These are phyloP conservation scores for Ptiloglossa arizonensis DNA, from an alignment of 1,140 invertebrate species.

Conservation along the genomic window DNA sequence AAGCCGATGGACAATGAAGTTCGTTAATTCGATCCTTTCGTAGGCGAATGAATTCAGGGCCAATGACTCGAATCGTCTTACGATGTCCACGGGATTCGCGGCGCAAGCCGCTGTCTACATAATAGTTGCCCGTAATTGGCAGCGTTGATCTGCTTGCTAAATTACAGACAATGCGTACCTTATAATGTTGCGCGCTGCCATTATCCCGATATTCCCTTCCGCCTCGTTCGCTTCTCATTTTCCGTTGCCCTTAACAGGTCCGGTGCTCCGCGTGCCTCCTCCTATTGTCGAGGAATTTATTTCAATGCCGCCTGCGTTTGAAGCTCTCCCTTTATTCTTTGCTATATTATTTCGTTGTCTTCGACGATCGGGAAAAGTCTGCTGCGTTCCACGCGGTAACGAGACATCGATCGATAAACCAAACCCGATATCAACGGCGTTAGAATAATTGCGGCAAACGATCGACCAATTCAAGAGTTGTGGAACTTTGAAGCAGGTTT, in stretches of 20 bases:
- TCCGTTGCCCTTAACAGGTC: conserved; percentile 46
- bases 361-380: conserved; percentile 6
- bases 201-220: conserved; percentile 58
- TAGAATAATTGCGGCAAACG: no score
- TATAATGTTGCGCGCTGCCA: conserved; percentile 56
- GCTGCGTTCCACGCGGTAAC: neutral
- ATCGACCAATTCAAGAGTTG: no score
- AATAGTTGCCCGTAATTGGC: conserved; percentile 68
- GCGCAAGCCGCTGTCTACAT: conserved; percentile 24
- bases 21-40: conserved; percentile 44
- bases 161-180: conserved; percentile 67
- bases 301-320: conserved; percentile 43
- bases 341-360: conserved; percentile 49
- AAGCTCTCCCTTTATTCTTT: conserved; percentile 56
- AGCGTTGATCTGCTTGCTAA: conserved; percentile 63
- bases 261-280: conserved; percentile 35
- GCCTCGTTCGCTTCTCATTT: conserved; percentile 51
- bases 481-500: neutral
- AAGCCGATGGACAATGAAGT: conserved; percentile 48
- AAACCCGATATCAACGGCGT: no score
- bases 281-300: conserved; percentile 61
- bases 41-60: conserved; percentile 39
- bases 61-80: conserved; percentile 54
- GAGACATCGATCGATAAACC: neutral
- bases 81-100: conserved; percentile 34